These are phyloP conservation scores for Chirona hameri DNA, from an alignment of 2,888 invertebrate genomes.

Conservation along the genomic window DNA sequence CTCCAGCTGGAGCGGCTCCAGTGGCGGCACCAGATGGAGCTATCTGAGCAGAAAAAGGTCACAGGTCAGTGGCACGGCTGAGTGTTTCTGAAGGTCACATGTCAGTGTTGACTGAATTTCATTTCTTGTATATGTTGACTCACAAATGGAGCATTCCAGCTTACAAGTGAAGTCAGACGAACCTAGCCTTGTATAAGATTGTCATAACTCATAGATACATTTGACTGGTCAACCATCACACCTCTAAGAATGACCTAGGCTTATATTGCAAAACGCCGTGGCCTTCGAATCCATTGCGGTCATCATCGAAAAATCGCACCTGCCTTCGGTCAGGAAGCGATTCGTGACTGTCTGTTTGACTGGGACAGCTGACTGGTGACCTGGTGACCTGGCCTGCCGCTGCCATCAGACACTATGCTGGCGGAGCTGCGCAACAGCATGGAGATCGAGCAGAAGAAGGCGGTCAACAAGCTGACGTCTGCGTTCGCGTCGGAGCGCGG, in stretches of 20 bases:
- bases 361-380: neutral
- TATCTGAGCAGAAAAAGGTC: constrained; percentile 28
- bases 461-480: constrained; percentile 64
- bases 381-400: neutral
- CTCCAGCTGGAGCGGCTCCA: constrained; percentile 66
- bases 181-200: too few relatives aligned
- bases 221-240: neutral
- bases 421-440: constrained; percentile 65
- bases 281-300: too few relatives aligned
- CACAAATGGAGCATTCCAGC: neutral
- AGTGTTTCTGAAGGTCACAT: neutral
- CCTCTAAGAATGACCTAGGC: too few relatives aligned
- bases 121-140: too few relatives aligned
- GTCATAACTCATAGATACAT: too few relatives aligned
- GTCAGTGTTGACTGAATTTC: neutral
- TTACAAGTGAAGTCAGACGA: neutral
- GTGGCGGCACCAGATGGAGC: constrained; percentile 67
- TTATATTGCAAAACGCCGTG: too few relatives aligned
- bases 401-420: constrained; percentile 58
- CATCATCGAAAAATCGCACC: too few relatives aligned
- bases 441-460: constrained; percentile 65
- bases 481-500: constrained; percentile 60
- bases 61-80: neutral
- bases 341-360: too few relatives aligned
- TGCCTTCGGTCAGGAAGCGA: too few relatives aligned